A percentile compares a stretch with the other conserved stretches of the same genome.
These are phyloP conservation scores for Corvus cornix DNA, from an alignment of 2,113 vertebrate genomes.

Conservation along the genomic window DNA sequence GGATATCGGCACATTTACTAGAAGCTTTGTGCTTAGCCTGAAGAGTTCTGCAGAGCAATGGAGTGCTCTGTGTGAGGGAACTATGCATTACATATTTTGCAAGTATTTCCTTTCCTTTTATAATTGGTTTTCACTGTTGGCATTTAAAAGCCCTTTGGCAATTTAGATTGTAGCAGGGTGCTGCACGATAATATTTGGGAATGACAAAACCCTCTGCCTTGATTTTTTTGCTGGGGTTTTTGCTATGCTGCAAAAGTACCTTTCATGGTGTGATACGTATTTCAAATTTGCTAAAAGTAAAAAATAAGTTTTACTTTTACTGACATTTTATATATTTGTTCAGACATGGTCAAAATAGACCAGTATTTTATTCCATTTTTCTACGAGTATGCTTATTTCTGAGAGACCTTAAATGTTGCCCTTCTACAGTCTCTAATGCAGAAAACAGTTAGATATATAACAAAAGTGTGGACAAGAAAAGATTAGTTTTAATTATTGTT, in stretches of 20 bases:
- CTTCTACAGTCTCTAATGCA: neutral
- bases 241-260: neutral
- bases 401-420: neutral
- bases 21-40: neutral
- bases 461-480: neutral
- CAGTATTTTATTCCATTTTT: neutral
- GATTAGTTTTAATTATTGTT: neutral
- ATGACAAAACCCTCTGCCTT: neutral
- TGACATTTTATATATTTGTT: neutral
- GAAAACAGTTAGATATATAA: neutral
- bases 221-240: neutral
- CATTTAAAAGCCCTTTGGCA: constrained; percentile 13
- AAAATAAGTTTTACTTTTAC: neutral
- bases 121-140: neutral
- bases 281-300: neutral
- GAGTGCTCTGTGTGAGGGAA: neutral
- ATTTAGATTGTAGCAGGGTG: neutral
- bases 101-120: constrained; percentile 4
- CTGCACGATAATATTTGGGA: neutral
- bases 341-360: neutral
- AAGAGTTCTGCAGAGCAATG: neutral
- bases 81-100: neutral
- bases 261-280: neutral
- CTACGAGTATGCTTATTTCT: neutral
- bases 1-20: neutral